Conservation (phyloP, 2,113 vertebrate genomes). For the Zosterops pallidus region DNA sequence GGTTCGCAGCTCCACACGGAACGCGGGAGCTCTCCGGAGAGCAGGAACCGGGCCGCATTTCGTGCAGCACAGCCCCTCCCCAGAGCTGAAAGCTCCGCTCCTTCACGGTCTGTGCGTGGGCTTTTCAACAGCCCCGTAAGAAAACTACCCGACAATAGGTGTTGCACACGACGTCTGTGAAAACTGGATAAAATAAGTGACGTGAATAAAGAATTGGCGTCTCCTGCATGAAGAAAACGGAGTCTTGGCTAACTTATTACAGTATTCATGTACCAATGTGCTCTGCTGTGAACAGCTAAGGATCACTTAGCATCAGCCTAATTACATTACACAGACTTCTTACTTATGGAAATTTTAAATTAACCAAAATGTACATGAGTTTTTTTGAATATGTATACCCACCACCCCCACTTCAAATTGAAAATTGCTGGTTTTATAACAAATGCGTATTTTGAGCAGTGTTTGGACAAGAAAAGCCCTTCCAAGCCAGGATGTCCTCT, state of each 20-base stretch:
- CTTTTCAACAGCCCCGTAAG: too few relatives aligned
- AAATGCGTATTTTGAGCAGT: not conserved
- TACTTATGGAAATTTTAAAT: not conserved
- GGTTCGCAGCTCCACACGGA: too few relatives aligned
- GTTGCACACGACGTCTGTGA: too few relatives aligned
- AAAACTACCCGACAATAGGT: too few relatives aligned
- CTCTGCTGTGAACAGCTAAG: not conserved
- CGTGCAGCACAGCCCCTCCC: too few relatives aligned
- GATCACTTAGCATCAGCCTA: not conserved
- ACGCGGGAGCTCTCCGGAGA: not conserved
- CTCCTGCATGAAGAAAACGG: too few relatives aligned
- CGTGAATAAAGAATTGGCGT: too few relatives aligned
- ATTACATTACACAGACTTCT: not conserved
- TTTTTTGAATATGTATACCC: not conserved
- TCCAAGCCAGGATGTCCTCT: not conserved
- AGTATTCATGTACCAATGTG: not conserved
- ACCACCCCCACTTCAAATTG: not conserved
- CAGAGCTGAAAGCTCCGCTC: too few relatives aligned
- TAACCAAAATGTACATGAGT: not conserved
- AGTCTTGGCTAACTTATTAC: too few relatives aligned
- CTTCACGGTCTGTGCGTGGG: too few relatives aligned
- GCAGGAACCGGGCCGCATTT: too few relatives aligned
- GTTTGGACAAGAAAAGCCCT: conserved; percentile 35
- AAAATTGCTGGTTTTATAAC: not conserved
- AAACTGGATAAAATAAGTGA: too few relatives aligned